Percentiles rank a stretch among this genome's conserved stretches.
Conservation (phyloP, 2,888 invertebrate species). For the Icerya purchasi region DNA sequence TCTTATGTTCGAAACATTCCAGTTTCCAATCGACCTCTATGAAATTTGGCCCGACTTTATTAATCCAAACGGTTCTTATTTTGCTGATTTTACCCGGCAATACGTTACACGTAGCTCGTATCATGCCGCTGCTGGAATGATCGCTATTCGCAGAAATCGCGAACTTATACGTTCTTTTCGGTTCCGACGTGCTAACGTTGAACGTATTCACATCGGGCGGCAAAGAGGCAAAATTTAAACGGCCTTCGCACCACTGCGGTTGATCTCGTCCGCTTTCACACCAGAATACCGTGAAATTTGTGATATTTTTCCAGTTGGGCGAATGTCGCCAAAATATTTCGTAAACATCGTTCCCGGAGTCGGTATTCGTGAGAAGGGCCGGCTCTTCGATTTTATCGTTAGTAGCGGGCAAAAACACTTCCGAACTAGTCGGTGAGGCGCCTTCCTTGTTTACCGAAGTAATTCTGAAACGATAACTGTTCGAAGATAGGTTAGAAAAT, state of each 20-base stretch:
- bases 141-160: conserved; percentile 58
- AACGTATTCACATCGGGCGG: conserved; percentile 29
- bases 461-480: conserved; percentile 33
- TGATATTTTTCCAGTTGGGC: conserved; percentile 1
- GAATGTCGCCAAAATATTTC: conserved; percentile 53
- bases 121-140: conserved; percentile 54
- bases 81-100: conserved; percentile 31
- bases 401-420: conserved; percentile 37
- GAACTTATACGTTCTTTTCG: conserved; percentile 42
- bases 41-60: conserved; percentile 28
- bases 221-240: conserved; percentile 36
- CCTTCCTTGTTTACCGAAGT: conserved; percentile 40
- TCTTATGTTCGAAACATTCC: conserved; percentile 49
- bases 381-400: conserved; percentile 30
- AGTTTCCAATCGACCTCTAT: conserved; percentile 51
- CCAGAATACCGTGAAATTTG: conserved; percentile 64
- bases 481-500: conserved; percentile 30
- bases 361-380: conserved; percentile 46
- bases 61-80: conserved; percentile 34
- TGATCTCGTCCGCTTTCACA: conserved; percentile 36
- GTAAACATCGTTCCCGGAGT: conserved; percentile 45
- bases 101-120: conserved; percentile 58
- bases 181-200: conserved; percentile 37
- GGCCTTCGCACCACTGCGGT: conserved; percentile 36
- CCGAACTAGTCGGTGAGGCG: conserved; percentile 34